Conservation (phyloP, 2,797 vertebrate species). For the Todus mexicanus region DNA sequence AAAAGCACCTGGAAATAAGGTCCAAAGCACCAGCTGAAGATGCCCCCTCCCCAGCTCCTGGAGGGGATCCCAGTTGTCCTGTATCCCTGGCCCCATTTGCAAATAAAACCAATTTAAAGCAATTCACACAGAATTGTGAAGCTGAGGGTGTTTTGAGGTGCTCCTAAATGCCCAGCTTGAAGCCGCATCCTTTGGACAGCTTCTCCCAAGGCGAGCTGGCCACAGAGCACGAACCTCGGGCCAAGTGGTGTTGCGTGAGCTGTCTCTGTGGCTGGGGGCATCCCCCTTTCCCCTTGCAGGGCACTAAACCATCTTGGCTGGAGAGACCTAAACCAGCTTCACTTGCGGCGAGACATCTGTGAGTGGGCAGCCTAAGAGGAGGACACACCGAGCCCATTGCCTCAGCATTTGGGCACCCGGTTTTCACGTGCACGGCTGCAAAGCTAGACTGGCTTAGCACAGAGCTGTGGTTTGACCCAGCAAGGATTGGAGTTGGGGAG, state of each 20-base stretch:
- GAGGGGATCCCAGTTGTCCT: not conserved
- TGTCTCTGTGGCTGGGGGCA: not conserved
- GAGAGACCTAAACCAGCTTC: not conserved
- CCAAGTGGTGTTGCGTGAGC: not conserved
- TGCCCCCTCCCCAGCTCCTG: fast-evolving
- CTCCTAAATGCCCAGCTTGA: not conserved
- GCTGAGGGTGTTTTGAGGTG: not conserved
- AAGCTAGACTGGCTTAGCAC: not conserved
- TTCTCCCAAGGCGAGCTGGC: not conserved
- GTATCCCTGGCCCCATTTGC: not conserved
- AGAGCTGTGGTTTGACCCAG: not conserved
- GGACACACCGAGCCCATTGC: not conserved
- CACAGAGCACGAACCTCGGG: fast-evolving
- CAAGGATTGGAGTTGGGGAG: not conserved
- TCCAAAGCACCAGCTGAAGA: not conserved
- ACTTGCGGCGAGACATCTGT: not conserved
- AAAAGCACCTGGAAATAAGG: not conserved
- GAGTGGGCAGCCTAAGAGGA: not conserved
- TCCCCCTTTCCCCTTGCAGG: not conserved
- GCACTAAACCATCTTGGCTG: not conserved
- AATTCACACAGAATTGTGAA: not conserved
- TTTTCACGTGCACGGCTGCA: not conserved
- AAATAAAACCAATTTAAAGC: not conserved
- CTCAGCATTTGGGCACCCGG: fast-evolving
- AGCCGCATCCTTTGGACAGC: not conserved